phyloP scores from a whole-genome alignment of 1,140 invertebrate species.

The Doryteuthis pealeii region DNA sequence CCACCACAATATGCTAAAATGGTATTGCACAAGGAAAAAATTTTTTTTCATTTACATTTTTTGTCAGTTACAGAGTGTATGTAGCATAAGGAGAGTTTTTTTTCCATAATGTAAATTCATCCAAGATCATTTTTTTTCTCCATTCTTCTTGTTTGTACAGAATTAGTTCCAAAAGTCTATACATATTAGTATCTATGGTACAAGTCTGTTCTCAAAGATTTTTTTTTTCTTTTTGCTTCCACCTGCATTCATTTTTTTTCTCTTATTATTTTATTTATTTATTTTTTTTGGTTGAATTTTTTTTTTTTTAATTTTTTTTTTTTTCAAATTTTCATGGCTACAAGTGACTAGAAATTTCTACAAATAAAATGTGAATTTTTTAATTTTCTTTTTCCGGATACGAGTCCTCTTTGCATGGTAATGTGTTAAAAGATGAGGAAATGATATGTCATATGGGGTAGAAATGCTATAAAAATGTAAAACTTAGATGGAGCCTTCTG shows the following conservation, averaged over 20 bases:
- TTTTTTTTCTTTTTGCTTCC: neutral
- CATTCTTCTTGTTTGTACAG: too few relatives aligned
- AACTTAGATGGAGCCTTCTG: neutral
- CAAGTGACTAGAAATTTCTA: neutral
- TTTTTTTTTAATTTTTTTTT: neutral
- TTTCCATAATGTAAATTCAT: too few relatives aligned
- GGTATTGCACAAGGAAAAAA: neutral
- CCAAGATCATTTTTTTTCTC: too few relatives aligned
- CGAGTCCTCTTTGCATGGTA: slow-evolving; percentile 5
- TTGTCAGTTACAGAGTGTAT: too few relatives aligned
- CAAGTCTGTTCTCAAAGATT: neutral
- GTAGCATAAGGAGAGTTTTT: too few relatives aligned
- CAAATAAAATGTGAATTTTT: neutral
- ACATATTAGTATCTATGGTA: too few relatives aligned
- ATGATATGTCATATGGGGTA: neutral
- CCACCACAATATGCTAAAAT: too few relatives aligned
- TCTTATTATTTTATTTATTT: neutral
- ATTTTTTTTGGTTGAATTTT: neutral
- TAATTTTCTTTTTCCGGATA: neutral
- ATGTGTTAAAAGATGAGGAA: neutral
- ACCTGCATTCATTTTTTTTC: neutral
- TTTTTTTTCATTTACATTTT: neutral
- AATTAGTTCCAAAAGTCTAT: too few relatives aligned
- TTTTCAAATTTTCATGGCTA: neutral
- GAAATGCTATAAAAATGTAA: slow-evolving; percentile 6